These are phyloP conservation scores for Napeogenes inachia DNA, from an alignment of 2,888 invertebrate genomes.

Conservation along the genomic window DNA sequence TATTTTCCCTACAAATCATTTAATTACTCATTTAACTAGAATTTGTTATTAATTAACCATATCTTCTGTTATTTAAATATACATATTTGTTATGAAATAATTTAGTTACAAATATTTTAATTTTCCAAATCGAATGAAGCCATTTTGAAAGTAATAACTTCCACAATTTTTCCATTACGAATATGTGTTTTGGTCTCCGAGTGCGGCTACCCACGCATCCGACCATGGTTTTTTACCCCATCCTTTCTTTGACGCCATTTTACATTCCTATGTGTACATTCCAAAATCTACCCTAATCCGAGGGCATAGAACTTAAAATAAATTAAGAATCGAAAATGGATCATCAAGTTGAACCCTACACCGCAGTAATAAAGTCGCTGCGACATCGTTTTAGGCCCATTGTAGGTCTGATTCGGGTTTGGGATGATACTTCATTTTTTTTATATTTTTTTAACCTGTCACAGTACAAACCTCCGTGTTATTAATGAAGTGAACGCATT, in stretches of 20 bases:
- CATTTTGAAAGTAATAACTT: too few relatives aligned
- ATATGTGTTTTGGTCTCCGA: conserved; percentile 28
- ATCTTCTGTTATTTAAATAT: too few relatives aligned
- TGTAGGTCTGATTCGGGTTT: conserved; percentile 58
- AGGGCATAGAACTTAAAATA: conserved; percentile 16
- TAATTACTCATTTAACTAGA: too few relatives aligned
- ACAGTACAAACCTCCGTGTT: conserved; percentile 41
- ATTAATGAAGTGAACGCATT: conserved; percentile 52
- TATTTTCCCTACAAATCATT: too few relatives aligned
- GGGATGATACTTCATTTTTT: conserved; percentile 57
- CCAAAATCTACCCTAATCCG: conserved; percentile 18
- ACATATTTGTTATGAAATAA: too few relatives aligned
- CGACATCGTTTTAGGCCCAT: conserved; percentile 46
- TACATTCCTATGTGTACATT: conserved; percentile 50
- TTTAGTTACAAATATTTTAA: too few relatives aligned
- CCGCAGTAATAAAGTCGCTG: conserved; percentile 45
- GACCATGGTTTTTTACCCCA: conserved; percentile 67
- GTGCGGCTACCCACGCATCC: conserved; percentile 59
- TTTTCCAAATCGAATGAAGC: too few relatives aligned
- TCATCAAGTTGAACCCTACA: conserved; percentile 40
- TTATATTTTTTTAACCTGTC: conserved; percentile 53
- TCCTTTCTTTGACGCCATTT: conserved; percentile 63
- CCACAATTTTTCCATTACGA: conserved; percentile 22
- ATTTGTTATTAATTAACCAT: too few relatives aligned
- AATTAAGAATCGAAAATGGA: conserved; percentile 6